Evolutionary conservation across 2,888 invertebrate species (phyloP), one percentile per base, ranked within the genome.

Genomic region (Yponomeuta evonymella): DNA sequence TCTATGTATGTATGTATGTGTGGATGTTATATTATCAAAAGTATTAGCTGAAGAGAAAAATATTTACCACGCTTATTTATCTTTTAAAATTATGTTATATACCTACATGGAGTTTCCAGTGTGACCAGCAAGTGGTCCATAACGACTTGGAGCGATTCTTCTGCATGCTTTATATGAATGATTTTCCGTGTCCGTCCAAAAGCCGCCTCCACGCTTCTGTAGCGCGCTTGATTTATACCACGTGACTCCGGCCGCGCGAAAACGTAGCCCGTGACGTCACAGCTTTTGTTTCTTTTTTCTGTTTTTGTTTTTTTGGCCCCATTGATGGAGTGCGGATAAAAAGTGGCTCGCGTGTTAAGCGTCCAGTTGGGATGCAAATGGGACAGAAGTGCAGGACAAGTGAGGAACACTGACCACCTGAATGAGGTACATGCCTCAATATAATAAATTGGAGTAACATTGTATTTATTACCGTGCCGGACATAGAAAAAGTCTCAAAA

Each of bases 221-320:
- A 80, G 78, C 87, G 73, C 77, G 36, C 30, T 84, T 90, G 91
- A 91, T 91, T 91, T 92, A 91, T 89, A 82, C 84, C 80, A 79
- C 51, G 51, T 58, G 51, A 58, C 81, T 81, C 85, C 86, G 83
- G 83, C 87, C 86, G 87, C 80, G 83, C 87, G 89, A 86, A 85
- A 90, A 87, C 88, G 88, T 85, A 88, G 85, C 89, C 86, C 82
- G 87, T 89, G 91, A 90, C 90, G 91, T 90, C 89, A 88, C 83
- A 78, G 85, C 81, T 84, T 89, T 89, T 79, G 77, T 78, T 79
- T 76, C 71, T 73, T 83, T 81, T 64, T 76, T 77, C 81, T 82
- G 85, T 87, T 89, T 90, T 90, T 79, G 79, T 83, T 85, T 87
- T 89, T 90, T 90, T 58, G 15, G 12, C 15, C 15, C 15, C 51